These are phyloP conservation scores for Agriotes lineatus DNA, from an alignment of 2,888 invertebrate genomes.

Conservation along the genomic window DNA sequence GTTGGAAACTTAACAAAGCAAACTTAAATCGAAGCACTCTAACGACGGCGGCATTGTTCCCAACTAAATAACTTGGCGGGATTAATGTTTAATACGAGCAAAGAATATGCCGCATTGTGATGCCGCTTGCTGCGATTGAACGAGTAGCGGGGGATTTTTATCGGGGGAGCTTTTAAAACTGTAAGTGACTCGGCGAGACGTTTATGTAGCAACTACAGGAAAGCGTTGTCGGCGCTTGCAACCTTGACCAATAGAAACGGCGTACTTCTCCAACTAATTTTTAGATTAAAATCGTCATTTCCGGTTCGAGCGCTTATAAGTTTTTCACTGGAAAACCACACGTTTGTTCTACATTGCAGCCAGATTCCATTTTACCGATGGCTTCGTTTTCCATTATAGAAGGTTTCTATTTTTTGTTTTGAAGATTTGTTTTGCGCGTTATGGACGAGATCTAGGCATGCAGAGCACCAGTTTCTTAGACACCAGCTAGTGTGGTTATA, in stretches of 20 bases:
- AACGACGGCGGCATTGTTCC: conserved; percentile 16
- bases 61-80: conserved; percentile 1
- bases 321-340: not conserved
- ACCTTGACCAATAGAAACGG: not conserved
- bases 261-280: conserved; percentile 12
- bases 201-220: not conserved
- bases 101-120: conserved; percentile 3
- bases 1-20: conserved; percentile 28
- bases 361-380: no score
- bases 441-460: no score
- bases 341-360: no score
- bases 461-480: no score
- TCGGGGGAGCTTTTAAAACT: not conserved
- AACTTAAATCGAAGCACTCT: conserved; percentile 22
- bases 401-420: no score
- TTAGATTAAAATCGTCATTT: conserved; percentile 7
- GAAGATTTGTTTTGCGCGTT: no score
- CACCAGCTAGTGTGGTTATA: no score
- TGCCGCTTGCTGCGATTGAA: not conserved
- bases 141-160: no score
- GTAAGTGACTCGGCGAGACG: not conserved
- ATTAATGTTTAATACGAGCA: not conserved
- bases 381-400: no score
- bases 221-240: not conserved
- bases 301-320: not conserved